Base-by-base conservation (phyloP, 2,113 vertebrate genomes). In the Microcebus jonahi region DNA sequence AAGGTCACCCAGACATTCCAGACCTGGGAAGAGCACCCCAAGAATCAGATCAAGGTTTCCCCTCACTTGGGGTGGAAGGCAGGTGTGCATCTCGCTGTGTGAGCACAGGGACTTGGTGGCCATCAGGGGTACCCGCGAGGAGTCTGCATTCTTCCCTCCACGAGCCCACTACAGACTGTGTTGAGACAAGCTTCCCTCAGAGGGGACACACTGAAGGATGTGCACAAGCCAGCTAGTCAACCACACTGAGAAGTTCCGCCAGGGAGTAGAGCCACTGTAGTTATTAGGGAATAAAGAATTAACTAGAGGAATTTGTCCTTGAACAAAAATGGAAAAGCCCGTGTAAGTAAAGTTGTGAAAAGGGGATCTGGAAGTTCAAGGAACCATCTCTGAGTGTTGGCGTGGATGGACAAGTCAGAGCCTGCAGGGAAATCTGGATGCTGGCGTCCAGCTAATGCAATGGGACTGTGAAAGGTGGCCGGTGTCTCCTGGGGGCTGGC, bases 381-480 rank as follows among this genome's bases (percentile, higher is more conserved):
- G 48, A 73, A 67, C 4, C 31, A 1, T 42, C 23, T 17, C 50
- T 59, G 65, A 73, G 7, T 42, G 36, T 29, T 20, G 5, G 6
- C 17, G 5, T 76, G 67, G n/a, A 31, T 20, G 39, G n/a, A 11
- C 15, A 73, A 45, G 57, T 45, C 21, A 86, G 57, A 86, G 59
- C 39, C 68, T 42, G 9, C 90, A 42, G 36, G 29, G 29, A 50
- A n/a, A 67, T 73, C 20, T 73, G 31, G 14, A 65, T 15, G 39
- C 6, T 8, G 31, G 48, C 7, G 18, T 70, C 23, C 29, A 25
- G 23, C 29, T 93, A 55, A 29, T 11, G 20, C 14, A 2, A 20
- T 5, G 7, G 8, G 36, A 59, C 36, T 1, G 0, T 55, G 23
- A n/a, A 48, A 25, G 48, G 29, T 5, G 45, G 13, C 42, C 53